Evolutionary conservation across 2,888 invertebrate genomes (phyloP).

Genomic region (Lasioglossum oenotherae): DNA sequence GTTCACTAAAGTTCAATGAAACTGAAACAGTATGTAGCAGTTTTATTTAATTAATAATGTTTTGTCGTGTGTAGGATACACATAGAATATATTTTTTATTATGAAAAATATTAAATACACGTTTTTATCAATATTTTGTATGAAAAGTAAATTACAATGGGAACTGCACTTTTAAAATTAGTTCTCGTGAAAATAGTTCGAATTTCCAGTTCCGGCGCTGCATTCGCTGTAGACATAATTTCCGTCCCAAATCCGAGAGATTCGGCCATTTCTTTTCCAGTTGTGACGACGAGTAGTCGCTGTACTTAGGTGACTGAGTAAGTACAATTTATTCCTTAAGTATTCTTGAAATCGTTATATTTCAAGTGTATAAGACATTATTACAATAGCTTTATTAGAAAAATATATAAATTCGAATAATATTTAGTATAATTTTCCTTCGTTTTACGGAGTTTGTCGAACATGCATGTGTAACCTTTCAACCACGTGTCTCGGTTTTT

Average conservation of each 20-base stretch:
- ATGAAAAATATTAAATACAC: background rate
- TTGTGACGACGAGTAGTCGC: conserved; percentile 55
- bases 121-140: background rate
- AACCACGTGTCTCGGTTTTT: background rate
- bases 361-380: background rate
- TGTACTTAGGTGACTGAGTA: conserved; percentile 55
- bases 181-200: background rate
- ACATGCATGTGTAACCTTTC: background rate
- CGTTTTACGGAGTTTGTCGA: background rate
- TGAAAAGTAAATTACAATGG: background rate
- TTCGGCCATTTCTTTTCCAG: conserved; percentile 72
- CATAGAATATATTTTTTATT: background rate
- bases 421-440: background rate
- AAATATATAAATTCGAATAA: background rate
- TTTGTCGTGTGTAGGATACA: background rate
- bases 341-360: background rate
- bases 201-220: conserved; percentile 39
- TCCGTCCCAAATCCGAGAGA: background rate
- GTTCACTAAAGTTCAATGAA: background rate
- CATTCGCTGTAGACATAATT: conserved; percentile 8
- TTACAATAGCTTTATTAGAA: background rate
- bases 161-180: background rate
- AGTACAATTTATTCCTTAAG: conserved; percentile 48
- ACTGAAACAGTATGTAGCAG: background rate
- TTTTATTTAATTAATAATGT: background rate